Evolutionary conservation across 2,888 invertebrate species (phyloP).

Genomic region (Marasmarcha lunaedactyla): DNA sequence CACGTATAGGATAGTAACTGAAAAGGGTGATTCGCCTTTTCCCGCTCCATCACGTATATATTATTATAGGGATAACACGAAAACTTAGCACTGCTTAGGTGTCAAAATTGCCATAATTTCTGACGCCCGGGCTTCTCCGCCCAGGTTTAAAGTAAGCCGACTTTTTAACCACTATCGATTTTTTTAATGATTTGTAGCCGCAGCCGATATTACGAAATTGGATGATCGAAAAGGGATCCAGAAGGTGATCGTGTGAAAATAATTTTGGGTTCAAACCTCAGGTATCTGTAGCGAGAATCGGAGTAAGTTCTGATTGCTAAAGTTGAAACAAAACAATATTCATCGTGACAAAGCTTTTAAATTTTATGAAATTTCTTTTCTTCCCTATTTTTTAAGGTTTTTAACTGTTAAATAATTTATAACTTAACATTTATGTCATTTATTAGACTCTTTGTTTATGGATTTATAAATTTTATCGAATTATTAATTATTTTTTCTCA

Average conservation of each 20-base stretch:
- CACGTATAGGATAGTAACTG: constrained; percentile 25
- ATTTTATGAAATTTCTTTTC: too few species aligned
- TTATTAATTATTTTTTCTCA: too few species aligned
- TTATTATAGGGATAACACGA: constrained; percentile 55
- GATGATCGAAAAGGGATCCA: constrained; percentile 40
- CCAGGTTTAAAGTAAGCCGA: constrained; percentile 51
- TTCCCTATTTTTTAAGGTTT: too few species aligned
- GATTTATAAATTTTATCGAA: too few species aligned
- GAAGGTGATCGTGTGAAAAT: constrained; percentile 60
- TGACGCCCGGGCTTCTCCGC: constrained; percentile 47
- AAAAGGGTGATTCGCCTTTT: constrained; percentile 16
- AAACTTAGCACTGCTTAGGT: constrained; percentile 66
- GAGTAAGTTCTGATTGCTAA: too few species aligned
- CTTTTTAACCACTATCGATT: constrained; percentile 57
- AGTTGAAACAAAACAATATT: too few species aligned
- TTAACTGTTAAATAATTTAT: too few species aligned
- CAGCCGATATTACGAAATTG: constrained; percentile 60
- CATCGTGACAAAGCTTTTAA: too few species aligned
- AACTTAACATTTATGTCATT: too few species aligned
- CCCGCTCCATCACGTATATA: constrained; percentile 37
- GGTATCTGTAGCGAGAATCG: constrained; percentile 17
- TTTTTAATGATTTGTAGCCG: constrained; percentile 63
- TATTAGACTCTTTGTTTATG: too few species aligned
- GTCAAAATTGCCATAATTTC: constrained; percentile 69
- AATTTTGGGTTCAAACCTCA: constrained; percentile 30